Evolutionary conservation across 1,140 invertebrate species (phyloP), one percentile per base, ranked within the genome.

Genomic region (Drosophila parvula): DNA sequence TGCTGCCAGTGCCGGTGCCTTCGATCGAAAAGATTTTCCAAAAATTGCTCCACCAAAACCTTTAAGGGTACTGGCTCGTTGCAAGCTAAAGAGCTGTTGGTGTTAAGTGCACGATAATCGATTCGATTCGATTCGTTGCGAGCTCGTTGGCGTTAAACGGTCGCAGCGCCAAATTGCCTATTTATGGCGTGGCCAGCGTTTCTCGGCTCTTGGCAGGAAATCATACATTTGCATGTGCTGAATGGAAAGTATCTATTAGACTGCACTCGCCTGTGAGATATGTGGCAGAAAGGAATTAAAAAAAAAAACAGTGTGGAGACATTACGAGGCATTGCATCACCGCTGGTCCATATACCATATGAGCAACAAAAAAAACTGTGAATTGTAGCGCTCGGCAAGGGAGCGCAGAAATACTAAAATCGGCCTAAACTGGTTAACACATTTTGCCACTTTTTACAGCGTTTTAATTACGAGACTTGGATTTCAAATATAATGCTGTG

Each of bases 21-120:
- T 65, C 84, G 81, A 88, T 88, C 79, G 73, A 75, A 74, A 73
- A 89, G 77, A 83, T 88, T 86, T 83, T 88, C 40, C 51, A 34
- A 51, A 86, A 86, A 86, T 88, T 82, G 79, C 76, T 79, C 70
- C 59, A 70, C 63, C 68, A 61, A 84, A 76, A 88, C 79, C 83
- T 83, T 86, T 73, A 83, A 86, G 84, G 83, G 83, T 88, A 86
- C 57, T 71, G 69, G 57, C 55, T 57, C 27, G 47, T 64, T 75
- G 44, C 62, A 43, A 58, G 78, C 81, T 89, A 89, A 86, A 89
- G 84, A 89, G 84, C 78, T 89, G 74, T 70, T 81, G 85, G 84
- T 89, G 84, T 89, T 89, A 89, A 89, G 84, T 89, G 80, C 84
- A 89, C 70, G 84, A 89, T 84, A 89, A 89, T 89, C 84, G 84